These are phyloP conservation scores for Heterochromis multidens DNA, from an alignment of 2,113 vertebrate species.

Conservation along the genomic window DNA sequence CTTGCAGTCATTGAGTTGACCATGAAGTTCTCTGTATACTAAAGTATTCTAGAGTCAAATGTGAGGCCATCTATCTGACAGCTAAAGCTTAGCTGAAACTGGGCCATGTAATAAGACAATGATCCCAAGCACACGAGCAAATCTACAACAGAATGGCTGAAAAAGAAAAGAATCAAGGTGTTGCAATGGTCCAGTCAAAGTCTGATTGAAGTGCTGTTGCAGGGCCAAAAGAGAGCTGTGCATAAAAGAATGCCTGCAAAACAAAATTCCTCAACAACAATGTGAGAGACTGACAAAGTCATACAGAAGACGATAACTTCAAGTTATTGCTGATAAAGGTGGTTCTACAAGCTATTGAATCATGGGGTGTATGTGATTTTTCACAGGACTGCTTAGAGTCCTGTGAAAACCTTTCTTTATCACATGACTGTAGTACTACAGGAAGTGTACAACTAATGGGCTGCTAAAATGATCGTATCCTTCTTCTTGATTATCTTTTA, in stretches of 20 bases:
- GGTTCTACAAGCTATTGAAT: background rate
- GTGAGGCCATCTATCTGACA: background rate
- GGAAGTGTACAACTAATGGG: background rate
- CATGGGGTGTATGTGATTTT: background rate
- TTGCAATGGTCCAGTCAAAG: background rate
- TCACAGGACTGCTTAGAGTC: background rate
- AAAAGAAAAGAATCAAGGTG: background rate
- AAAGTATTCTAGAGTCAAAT: background rate
- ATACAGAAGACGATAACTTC: background rate
- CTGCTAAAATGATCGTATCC: background rate
- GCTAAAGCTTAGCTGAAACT: background rate
- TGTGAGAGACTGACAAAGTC: background rate
- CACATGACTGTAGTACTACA: background rate
- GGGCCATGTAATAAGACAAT: background rate
- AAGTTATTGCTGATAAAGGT: background rate
- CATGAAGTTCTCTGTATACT: background rate
- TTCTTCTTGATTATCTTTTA: background rate
- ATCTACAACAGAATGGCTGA: background rate
- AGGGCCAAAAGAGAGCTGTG: background rate
- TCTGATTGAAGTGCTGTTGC: background rate
- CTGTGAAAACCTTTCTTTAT: background rate
- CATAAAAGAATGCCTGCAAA: background rate
- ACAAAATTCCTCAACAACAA: background rate
- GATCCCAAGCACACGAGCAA: background rate
- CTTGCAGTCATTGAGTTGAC: background rate